Percentiles rank a stretch among this genome's conserved stretches.
These are phyloP conservation scores for Gastrophysa polygoni DNA, from an alignment of 2,888 invertebrate species.

Conservation along the genomic window DNA sequence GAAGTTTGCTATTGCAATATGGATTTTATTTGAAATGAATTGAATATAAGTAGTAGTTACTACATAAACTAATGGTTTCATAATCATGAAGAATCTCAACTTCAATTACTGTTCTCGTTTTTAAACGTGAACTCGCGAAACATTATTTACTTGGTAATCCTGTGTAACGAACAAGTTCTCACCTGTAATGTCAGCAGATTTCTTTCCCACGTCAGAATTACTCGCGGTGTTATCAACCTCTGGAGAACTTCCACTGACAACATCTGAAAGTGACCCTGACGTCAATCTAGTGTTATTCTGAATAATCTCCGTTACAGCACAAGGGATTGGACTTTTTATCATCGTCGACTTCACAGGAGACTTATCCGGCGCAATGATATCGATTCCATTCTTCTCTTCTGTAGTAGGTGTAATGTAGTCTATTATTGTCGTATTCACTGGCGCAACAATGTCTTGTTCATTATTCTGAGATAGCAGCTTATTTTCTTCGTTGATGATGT, in stretches of 20 bases:
- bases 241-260: conserved; percentile 69
- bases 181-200: conserved; percentile 55
- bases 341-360: conserved; percentile 40
- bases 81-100: too few species aligned
- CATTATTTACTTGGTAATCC: too few species aligned
- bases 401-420: conserved; percentile 30
- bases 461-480: conserved; percentile 24
- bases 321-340: conserved; percentile 58
- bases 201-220: conserved; percentile 52
- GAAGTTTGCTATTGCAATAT: too few species aligned
- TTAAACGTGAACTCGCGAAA: too few species aligned
- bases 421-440: conserved; percentile 32
- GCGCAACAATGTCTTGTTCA: conserved; percentile 36
- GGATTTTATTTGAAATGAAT: too few species aligned
- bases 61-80: too few species aligned
- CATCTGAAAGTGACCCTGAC: conserved; percentile 69
- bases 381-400: conserved; percentile 11
- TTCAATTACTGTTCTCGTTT: too few species aligned
- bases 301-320: conserved; percentile 52
- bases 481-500: conserved; percentile 33
- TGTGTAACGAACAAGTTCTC: conserved; percentile 18
- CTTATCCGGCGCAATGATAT: conserved; percentile 37
- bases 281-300: conserved; percentile 56
- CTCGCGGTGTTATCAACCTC: conserved; percentile 63
- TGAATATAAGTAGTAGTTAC: too few species aligned